These are phyloP conservation scores for Platysternon megacephalum DNA, from an alignment of 2,113 vertebrate species.

Conservation along the genomic window DNA sequence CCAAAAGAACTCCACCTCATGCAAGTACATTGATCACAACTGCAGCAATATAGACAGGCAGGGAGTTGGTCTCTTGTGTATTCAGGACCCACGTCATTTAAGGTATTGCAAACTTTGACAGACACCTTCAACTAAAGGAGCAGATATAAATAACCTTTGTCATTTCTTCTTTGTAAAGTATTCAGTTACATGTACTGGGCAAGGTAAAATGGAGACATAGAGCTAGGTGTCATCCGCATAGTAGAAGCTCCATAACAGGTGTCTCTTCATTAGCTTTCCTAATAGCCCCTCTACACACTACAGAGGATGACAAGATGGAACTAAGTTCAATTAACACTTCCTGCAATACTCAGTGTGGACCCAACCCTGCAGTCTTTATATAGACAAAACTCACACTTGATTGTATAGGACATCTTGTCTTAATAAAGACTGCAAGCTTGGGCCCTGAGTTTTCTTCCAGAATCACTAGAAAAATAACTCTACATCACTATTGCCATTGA, in stretches of 20 bases:
- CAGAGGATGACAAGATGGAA: background rate
- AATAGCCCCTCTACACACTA: background rate
- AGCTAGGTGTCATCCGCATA: background rate
- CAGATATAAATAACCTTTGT: background rate
- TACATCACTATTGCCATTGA: background rate
- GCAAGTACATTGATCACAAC: background rate
- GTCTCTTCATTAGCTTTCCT: background rate
- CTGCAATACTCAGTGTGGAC: background rate
- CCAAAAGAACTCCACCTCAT: background rate
- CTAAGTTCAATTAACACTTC: background rate
- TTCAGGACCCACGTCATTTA: background rate
- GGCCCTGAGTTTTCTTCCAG: background rate
- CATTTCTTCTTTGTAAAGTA: background rate
- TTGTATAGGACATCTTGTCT: background rate
- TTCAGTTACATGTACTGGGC: background rate
- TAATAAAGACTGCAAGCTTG: background rate
- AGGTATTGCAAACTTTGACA: background rate
- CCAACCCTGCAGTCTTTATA: background rate
- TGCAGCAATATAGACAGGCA: background rate
- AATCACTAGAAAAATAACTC: background rate
- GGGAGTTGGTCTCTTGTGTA: background rate
- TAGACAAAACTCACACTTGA: background rate
- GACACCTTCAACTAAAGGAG: background rate
- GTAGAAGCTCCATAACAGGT: fast-evolving
- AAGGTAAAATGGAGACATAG: background rate